Percentiles rank a stretch among this genome's conserved stretches.
These are phyloP conservation scores for Atethmia centrago DNA, from an alignment of 2,888 invertebrate genomes.

Conservation along the genomic window DNA sequence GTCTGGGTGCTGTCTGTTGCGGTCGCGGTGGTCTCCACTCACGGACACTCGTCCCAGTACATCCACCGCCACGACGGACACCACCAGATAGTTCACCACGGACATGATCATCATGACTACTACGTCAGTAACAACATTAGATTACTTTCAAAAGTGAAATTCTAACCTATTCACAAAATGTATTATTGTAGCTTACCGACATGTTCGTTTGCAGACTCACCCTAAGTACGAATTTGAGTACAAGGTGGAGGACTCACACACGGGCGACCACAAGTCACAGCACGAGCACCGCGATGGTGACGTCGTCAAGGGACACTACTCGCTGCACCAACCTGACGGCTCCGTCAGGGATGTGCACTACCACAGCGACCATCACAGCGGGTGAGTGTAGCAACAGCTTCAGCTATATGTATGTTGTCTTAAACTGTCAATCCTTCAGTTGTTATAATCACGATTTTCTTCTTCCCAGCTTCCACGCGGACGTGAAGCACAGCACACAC, in stretches of 20 bases:
- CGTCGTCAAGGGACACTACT: constrained; percentile 77
- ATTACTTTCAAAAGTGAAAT: neutral
- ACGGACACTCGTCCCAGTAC: constrained; percentile 64
- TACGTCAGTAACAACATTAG: constrained; percentile 31
- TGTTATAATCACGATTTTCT: neutral
- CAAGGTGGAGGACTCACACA: constrained; percentile 89
- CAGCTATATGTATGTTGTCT: too few species aligned
- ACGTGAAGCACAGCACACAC: constrained; percentile 72
- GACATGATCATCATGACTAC: constrained; percentile 68
- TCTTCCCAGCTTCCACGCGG: constrained; percentile 75
- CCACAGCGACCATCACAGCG: constrained; percentile 76
- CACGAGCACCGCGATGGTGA: constrained; percentile 88
- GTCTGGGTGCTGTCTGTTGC: constrained; percentile 44
- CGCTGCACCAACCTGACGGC: constrained; percentile 87
- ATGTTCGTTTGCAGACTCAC: constrained; percentile 72
- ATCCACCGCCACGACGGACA: constrained; percentile 77
- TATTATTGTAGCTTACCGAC: neutral
- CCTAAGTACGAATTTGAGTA: constrained; percentile 89
- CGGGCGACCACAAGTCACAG: constrained; percentile 88
- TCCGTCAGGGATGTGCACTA: constrained; percentile 88
- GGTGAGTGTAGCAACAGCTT: constrained; percentile 20
- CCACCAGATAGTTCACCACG: constrained; percentile 73
- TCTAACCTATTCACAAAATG: neutral
- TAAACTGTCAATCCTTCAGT: neutral
- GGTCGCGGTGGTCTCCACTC: constrained; percentile 30